phyloP scores from a whole-genome alignment of 92 coral and sea anemone genomes.

The Umimayanthus chanpuru region DNA sequence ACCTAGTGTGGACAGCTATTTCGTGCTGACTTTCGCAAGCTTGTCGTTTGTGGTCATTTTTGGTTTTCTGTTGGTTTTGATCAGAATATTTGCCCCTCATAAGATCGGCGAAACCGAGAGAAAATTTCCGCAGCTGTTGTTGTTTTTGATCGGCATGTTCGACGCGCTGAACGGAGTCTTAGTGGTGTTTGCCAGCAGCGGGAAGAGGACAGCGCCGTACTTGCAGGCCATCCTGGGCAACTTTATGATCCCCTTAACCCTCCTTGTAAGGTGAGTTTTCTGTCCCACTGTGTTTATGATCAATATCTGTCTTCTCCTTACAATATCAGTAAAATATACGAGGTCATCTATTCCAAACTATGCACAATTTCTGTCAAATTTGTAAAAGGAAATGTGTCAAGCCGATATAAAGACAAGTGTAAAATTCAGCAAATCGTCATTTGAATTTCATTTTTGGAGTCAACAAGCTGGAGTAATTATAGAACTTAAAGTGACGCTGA shows the following conservation, averaged over 20 bases:
- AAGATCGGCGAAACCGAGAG: slow-evolving; percentile 72
- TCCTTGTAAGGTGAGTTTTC: slow-evolving; percentile 67
- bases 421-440: too few relatives aligned
- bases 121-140: slow-evolving; percentile 61
- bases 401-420: too few relatives aligned
- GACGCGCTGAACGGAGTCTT: slow-evolving; percentile 75
- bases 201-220: slow-evolving; percentile 87
- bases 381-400: too few relatives aligned
- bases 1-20: slow-evolving; percentile 67
- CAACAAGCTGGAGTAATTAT: too few relatives aligned
- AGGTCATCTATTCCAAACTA: too few relatives aligned
- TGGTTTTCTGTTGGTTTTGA: slow-evolving; percentile 54
- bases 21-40: slow-evolving; percentile 74
- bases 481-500: too few relatives aligned
- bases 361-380: too few relatives aligned
- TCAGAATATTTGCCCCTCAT: slow-evolving; percentile 52
- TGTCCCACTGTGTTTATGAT: too few relatives aligned
- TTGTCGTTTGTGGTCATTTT: slow-evolving; percentile 72
- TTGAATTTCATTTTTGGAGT: too few relatives aligned
- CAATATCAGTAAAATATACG: too few relatives aligned
- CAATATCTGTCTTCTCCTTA: too few relatives aligned
- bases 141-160: slow-evolving; percentile 75
- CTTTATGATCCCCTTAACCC: slow-evolving; percentile 75
- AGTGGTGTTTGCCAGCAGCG: slow-evolving; percentile 80
- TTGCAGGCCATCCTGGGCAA: slow-evolving; percentile 87